These are phyloP conservation scores for Coptotermes formosanus DNA, from an alignment of 1,140 invertebrate species.

Conservation along the genomic window DNA sequence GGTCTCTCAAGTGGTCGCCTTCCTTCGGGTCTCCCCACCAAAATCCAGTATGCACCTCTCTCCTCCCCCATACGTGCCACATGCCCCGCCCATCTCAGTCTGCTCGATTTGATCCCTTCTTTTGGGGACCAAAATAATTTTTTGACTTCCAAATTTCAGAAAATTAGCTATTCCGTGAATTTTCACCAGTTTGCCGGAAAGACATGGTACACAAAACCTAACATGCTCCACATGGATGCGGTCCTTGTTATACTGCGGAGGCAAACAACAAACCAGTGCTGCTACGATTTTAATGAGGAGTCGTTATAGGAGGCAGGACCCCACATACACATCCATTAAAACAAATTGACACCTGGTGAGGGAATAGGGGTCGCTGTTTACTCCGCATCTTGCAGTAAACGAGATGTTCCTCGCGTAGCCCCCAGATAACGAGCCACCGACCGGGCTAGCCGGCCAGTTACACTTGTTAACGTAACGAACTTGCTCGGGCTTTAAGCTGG, in stretches of 20 bases:
- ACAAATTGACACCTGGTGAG: conserved; percentile 30
- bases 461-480: conserved; percentile 28
- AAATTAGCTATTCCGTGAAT: too few relatives aligned
- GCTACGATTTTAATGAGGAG: conserved; percentile 22
- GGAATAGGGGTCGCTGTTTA: conserved; percentile 21
- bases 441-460: not conserved
- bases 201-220: too few relatives aligned
- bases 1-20: too few relatives aligned
- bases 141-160: too few relatives aligned
- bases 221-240: too few relatives aligned
- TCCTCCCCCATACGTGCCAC: too few relatives aligned
- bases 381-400: conserved; percentile 14
- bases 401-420: not conserved
- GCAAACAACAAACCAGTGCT: not conserved
- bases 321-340: conserved; percentile 26
- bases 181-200: too few relatives aligned
- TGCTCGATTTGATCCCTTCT: too few relatives aligned
- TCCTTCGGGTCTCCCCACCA: too few relatives aligned
- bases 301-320: conserved; percentile 5
- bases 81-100: too few relatives aligned
- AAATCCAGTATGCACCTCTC: too few relatives aligned
- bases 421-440: not conserved
- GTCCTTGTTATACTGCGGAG: not conserved
- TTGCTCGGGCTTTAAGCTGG: not conserved
- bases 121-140: too few relatives aligned